Conservation (phyloP, 1,140 invertebrate species). For the Cydia pomonella region DNA sequence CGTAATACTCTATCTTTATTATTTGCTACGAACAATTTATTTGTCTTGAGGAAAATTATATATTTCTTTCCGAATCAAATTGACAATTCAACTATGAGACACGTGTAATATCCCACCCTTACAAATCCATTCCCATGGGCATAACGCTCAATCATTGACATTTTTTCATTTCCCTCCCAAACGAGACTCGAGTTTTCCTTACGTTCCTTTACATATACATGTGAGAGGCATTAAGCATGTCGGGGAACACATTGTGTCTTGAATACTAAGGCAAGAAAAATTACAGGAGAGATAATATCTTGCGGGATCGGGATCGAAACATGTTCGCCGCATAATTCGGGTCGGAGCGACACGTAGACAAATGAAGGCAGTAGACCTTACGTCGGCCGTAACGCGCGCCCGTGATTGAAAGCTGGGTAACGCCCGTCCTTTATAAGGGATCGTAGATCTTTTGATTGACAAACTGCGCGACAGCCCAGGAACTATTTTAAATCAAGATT, state of each 20-base stretch:
- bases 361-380: slow-evolving; percentile 48
- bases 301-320: slow-evolving; percentile 54
- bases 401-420: slow-evolving; percentile 40
- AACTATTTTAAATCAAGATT: slow-evolving; percentile 29
- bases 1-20: slow-evolving; percentile 26
- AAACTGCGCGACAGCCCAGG: slow-evolving; percentile 16
- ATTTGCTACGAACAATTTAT: slow-evolving; percentile 20
- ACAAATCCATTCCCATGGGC: slow-evolving; percentile 78
- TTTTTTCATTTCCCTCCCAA: slow-evolving; percentile 69
- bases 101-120: slow-evolving; percentile 55
- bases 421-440: slow-evolving; percentile 25
- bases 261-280: slow-evolving; percentile 78
- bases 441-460: slow-evolving; percentile 31
- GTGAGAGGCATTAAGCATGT: slow-evolving; percentile 54
- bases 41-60: slow-evolving; percentile 35
- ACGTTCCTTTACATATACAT: slow-evolving; percentile 42
- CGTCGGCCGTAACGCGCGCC: slow-evolving; percentile 21
- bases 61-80: slow-evolving; percentile 51
- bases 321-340: slow-evolving; percentile 59
- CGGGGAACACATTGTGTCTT: slow-evolving; percentile 52
- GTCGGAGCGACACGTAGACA: slow-evolving; percentile 60
- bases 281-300: slow-evolving; percentile 71
- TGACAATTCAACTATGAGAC: slow-evolving; percentile 65
- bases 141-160: slow-evolving; percentile 79
- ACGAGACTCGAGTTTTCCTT: slow-evolving; percentile 52